These are phyloP conservation scores for Venustaconcha ellipsiformis DNA, from an alignment of 1,140 invertebrate species.

Conservation along the genomic window DNA sequence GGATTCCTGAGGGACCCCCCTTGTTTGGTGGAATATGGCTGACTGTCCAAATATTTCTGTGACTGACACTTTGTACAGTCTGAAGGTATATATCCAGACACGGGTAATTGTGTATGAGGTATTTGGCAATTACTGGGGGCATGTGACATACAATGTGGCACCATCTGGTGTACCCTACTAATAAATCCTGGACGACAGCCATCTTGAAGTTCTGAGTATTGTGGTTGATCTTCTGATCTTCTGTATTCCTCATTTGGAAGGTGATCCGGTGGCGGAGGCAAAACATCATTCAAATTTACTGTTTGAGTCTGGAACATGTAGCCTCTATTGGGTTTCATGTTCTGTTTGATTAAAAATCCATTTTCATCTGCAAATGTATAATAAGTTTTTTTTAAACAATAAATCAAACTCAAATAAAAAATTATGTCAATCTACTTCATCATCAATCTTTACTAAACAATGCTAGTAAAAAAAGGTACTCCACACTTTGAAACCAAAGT, in stretches of 20 bases:
- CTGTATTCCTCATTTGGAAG: slow-evolving; percentile 72
- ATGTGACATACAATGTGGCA: too few species aligned
- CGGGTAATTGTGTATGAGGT: slow-evolving; percentile 32
- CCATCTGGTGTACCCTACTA: too few species aligned
- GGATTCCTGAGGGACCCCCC: too few species aligned
- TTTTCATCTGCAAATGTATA: slow-evolving; percentile 58
- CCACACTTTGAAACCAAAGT: too few species aligned
- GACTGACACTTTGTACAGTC: slow-evolving; percentile 29
- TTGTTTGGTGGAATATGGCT: slow-evolving; percentile 23
- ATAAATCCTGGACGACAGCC: slow-evolving; percentile 5
- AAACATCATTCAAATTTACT: slow-evolving; percentile 80
- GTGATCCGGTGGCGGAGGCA: slow-evolving; percentile 84
- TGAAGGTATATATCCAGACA: slow-evolving; percentile 25
- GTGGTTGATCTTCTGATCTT: slow-evolving; percentile 9
- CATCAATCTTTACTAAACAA: too few species aligned
- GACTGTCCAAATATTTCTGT: slow-evolving; percentile 18
- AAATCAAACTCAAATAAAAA: not conserved
- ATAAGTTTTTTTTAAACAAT: not conserved
- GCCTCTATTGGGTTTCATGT: slow-evolving; percentile 59
- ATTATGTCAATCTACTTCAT: too few species aligned
- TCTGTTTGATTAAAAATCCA: slow-evolving; percentile 59
- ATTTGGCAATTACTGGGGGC: slow-evolving; percentile 42
- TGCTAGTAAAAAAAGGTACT: too few species aligned
- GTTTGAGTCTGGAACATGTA: slow-evolving; percentile 51
- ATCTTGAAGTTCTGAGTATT: slow-evolving; percentile 53